Base-by-base conservation (phyloP, 2,888 invertebrate genomes). In the Catonia carolina region DNA sequence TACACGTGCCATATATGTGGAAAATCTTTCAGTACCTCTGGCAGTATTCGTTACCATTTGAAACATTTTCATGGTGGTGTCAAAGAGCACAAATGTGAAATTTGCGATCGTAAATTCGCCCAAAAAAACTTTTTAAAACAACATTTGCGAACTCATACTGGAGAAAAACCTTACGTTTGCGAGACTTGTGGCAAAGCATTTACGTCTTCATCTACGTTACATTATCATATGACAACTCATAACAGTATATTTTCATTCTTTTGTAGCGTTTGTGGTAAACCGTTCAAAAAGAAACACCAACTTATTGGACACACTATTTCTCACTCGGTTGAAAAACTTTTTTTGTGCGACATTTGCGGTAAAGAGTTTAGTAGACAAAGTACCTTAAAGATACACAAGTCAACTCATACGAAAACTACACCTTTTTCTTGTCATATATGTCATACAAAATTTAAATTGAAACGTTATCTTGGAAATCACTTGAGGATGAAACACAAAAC, bases 181-280 rank as follows among this genome's bases (percentile, higher is more conserved):
- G 70, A 73, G 60, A 64, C 72, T 1, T 75, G 74, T 55, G 74
- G 74, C 1, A 74, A 74, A 58, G 70, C 69, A 50, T 74, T 73
- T 41, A 69, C 72, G 1, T 75, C 75, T n/a, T 67, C 74, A 0
- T 77, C 77, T 2, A 76, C 76, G 65, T 73, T 76, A 60, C 75
- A 75, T 66, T 39, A 55, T 23, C 63, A 62, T 48, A 61, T 53
- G 55, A 58, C 56, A 23, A 62, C 62, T 6, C 67, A 67, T 35
- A 62, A 64, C 1, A 63, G 64, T 17, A 62, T 64, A 41, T 61
- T 64, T 33, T 66, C 67, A 2, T 66, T 61, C 54, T 60, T 64
- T 18, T 68, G 68, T 58, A 60, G 62, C 23, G 49, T 63, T 10
- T 68, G 67, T 31, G 59, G 60, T 45, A 60, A 61, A 36, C 35